Base-by-base conservation (phyloP, 2,888 invertebrate species). In the Gymnoscelis rufifasciata region DNA sequence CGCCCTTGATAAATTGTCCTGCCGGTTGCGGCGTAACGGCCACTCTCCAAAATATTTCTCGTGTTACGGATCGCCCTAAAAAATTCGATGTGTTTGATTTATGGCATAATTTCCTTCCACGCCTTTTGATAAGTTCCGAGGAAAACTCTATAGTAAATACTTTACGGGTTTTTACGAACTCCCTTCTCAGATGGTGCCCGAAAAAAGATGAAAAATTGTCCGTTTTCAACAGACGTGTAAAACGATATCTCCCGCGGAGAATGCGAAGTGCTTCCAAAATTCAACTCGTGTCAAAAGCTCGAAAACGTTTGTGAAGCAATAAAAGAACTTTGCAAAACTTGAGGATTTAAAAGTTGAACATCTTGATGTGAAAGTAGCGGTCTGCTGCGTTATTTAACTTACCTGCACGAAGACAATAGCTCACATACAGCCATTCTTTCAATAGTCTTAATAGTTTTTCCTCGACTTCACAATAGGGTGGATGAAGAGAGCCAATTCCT, bases 401-500 rank as follows among this genome's bases (percentile, higher is more conserved):
- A 83, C 86, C 84, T 83, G 78, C 70, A 66, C 61, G 74, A 77
- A 83, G 78, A 86, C 83, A 84, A 82, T 83, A 79, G 78, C 79
- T 77, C 80, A 76, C 80, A 76, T 78, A 80, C 81, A 83, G 83
- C 82, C 84, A 80, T 71, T 69, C 68, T 69, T 70, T 71, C 80
- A 73, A 71, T 76, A 76, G 78, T 83, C 68, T 84, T 81, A 82
- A 83, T 83, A 84, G 83, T 84, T 83, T 74, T 78, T 72, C 74
- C 70, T 84, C 82, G 79, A 79, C 77, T 81, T 78, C 75, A 88
- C 84, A 87, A 87, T 84, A 71, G 83, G 76, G 76, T 80, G 81
- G 86, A 88, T 86, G 83, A 83, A 78, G 77, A 82, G 64, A 77
- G 78, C 81, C 83, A 83, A 82, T 83, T 83, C 80, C 78, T 80